Evolutionary conservation across 1,140 invertebrate species (phyloP).

Genomic region (Microplitis demolitor): DNA sequence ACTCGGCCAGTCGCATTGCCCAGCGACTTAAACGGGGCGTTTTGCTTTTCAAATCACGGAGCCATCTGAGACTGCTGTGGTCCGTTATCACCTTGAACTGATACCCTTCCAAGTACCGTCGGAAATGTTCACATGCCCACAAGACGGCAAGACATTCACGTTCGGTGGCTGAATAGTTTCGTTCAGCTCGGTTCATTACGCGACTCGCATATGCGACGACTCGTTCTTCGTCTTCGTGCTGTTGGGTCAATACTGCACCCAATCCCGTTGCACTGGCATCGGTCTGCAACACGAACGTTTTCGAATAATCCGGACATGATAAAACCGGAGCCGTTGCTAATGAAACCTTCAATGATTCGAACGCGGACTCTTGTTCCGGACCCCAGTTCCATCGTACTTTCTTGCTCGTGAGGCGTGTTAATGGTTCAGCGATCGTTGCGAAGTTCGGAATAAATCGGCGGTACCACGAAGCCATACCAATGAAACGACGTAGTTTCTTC

Average conservation of each 20-base stretch:
- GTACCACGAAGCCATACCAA: too few relatives aligned
- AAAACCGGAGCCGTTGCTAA: neutral
- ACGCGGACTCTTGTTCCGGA: constrained; percentile 17
- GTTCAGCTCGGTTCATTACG: too few relatives aligned
- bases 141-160: constrained; percentile 60
- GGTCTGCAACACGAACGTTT: too few relatives aligned
- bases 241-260: too few relatives aligned
- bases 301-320: too few relatives aligned
- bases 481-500: too few relatives aligned
- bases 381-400: constrained; percentile 37
- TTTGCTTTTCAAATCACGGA: constrained; percentile 54
- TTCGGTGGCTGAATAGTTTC: constrained; percentile 44
- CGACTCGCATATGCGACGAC: too few relatives aligned
- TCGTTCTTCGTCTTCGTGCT: too few relatives aligned
- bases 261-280: too few relatives aligned
- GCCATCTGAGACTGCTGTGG: constrained; percentile 60
- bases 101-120: constrained; percentile 49
- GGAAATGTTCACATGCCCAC: constrained; percentile 55
- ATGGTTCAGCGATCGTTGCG: constrained; percentile 37
- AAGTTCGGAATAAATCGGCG: constrained; percentile 32
- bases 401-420: constrained; percentile 41
- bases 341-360: constrained; percentile 20
- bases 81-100: constrained; percentile 56
- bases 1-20: constrained; percentile 41
- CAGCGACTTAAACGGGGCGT: constrained; percentile 53